A percentile compares a stretch with the other conserved stretches of the same genome.
Conservation (phyloP, 1,140 invertebrate species). For the Drosophila tani region DNA sequence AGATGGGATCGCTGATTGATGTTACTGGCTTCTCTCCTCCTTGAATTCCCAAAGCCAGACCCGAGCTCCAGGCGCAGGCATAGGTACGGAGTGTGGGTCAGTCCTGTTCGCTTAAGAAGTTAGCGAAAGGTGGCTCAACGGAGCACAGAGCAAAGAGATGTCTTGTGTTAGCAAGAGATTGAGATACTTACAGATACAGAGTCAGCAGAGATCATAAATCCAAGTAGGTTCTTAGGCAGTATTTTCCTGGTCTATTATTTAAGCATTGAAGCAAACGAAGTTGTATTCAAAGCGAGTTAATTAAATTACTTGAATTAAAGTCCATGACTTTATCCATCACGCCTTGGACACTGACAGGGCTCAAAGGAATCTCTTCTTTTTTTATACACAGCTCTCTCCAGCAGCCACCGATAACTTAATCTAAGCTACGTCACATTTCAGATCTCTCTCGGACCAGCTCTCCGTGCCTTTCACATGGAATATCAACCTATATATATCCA, state of each 20-base stretch:
- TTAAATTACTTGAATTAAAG: not conserved
- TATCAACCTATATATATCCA: conserved; percentile 6
- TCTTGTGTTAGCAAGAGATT: conserved; percentile 3
- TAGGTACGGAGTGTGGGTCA: conserved; percentile 6
- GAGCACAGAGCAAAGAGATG: not conserved
- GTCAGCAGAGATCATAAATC: not conserved
- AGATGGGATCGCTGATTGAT: conserved; percentile 69
- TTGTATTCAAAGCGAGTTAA: not conserved
- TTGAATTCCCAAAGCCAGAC: conserved; percentile 39
- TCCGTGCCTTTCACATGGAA: not conserved
- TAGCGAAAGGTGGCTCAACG: conserved; percentile 13
- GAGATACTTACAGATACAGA: not conserved
- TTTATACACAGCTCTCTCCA: too few species aligned
- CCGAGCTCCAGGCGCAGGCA: conserved; percentile 2
- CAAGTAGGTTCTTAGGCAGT: not conserved
- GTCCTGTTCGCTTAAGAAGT: conserved; percentile 10
- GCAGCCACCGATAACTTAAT: conserved; percentile 16
- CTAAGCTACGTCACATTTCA: conserved; percentile 8
- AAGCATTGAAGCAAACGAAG: too few species aligned
- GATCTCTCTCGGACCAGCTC: not conserved
- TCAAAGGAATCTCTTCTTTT: not conserved
- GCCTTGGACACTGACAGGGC: not conserved
- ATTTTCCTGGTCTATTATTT: too few species aligned
- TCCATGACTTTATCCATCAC: not conserved
- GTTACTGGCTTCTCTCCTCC: conserved; percentile 42